phyloP scores from a whole-genome alignment of 2,888 invertebrate genomes.

The Belgica antarctica region DNA sequence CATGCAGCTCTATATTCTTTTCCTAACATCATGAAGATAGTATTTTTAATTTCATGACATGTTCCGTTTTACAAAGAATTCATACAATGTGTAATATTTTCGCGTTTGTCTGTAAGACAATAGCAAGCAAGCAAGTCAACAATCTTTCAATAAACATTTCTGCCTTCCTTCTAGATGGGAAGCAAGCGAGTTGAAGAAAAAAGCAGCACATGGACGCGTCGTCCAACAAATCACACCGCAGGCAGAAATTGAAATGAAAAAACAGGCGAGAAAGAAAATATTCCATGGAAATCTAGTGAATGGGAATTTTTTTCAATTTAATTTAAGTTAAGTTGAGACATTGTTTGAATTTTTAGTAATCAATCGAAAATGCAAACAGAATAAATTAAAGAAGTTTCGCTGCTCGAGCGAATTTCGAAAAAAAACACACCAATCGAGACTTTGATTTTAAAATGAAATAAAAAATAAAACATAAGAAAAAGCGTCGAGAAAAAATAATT shows the following conservation, averaged over 20 bases:
- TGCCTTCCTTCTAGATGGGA: neutral
- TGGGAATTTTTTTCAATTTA: slow-evolving; percentile 37
- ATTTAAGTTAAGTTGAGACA: slow-evolving; percentile 38
- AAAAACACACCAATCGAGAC: too few species aligned
- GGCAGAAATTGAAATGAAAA: neutral
- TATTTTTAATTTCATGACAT: slow-evolving; percentile 23
- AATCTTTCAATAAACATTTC: slow-evolving; percentile 29
- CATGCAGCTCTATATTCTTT: neutral
- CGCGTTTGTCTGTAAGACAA: slow-evolving; percentile 29
- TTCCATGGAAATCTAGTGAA: slow-evolving; percentile 42
- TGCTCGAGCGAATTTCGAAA: neutral
- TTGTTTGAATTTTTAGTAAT: slow-evolving; percentile 43
- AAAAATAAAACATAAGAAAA: neutral
- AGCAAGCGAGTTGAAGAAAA: neutral
- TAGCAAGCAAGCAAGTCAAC: slow-evolving; percentile 5
- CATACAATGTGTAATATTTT: slow-evolving; percentile 22
- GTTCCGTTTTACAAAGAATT: slow-evolving; percentile 19
- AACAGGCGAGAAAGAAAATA: slow-evolving; percentile 33
- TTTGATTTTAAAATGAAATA: neutral
- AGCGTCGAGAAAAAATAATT: neutral
- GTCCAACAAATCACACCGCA: slow-evolving; percentile 32
- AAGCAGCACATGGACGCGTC: neutral
- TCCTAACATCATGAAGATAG: slow-evolving; percentile 9
- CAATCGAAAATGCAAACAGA: slow-evolving; percentile 42
- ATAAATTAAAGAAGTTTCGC: slow-evolving; percentile 33